These are phyloP conservation scores for Thamnophis sirtalis DNA, from an alignment of 2,113 vertebrate genomes.

Conservation along the genomic window DNA sequence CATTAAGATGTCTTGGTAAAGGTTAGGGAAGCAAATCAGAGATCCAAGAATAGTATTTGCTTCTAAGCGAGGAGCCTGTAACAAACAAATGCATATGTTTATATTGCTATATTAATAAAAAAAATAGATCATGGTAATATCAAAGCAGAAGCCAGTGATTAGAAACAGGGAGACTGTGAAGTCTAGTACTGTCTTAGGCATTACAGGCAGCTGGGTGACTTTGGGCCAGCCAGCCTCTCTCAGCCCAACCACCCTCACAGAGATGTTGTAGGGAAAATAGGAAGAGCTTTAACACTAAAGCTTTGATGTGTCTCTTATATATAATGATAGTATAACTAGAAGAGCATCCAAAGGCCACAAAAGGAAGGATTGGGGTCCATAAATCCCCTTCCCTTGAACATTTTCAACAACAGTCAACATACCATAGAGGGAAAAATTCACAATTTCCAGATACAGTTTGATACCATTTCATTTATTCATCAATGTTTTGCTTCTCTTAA, in stretches of 20 bases:
- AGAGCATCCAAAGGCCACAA: background rate
- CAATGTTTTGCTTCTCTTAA: background rate
- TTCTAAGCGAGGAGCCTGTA: constrained; percentile 86
- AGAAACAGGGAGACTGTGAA: background rate
- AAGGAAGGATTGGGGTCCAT: background rate
- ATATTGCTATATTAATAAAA: background rate
- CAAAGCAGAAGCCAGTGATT: background rate
- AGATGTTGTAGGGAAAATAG: background rate
- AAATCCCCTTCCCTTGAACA: background rate
- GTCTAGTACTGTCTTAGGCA: background rate
- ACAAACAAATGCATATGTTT: background rate
- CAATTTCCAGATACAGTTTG: background rate
- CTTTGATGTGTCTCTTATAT: background rate
- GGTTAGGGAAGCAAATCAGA: constrained; percentile 93
- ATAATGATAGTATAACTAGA: background rate
- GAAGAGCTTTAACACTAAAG: background rate
- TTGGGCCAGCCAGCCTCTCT: background rate
- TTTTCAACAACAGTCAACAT: background rate
- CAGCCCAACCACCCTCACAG: background rate
- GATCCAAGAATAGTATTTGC: constrained; percentile 93
- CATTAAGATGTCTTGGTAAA: constrained; percentile 82
- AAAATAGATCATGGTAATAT: background rate
- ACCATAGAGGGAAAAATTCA: background rate
- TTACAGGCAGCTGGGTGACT: background rate
- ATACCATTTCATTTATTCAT: background rate